Conservation (phyloP, 2,113 vertebrate species). For the Istiophorus platypterus region DNA sequence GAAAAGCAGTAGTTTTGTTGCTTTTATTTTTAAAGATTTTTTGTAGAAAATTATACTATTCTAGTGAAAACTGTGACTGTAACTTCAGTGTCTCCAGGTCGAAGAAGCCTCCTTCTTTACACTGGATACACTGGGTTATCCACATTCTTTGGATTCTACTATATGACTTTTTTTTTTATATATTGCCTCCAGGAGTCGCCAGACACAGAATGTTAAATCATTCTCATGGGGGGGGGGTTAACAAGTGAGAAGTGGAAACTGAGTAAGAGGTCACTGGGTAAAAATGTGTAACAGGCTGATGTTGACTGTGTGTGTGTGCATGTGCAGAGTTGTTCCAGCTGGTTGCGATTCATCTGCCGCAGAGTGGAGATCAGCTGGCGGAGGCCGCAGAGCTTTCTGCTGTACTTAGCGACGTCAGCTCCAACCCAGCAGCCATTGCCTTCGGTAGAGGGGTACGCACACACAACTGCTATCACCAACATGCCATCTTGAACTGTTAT, state of each 20-base stretch:
- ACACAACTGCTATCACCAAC: neutral
- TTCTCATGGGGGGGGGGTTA: neutral
- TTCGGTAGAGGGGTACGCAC: conserved; percentile 89
- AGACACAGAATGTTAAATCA: neutral
- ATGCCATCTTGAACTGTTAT: neutral
- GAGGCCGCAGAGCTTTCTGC: conserved; percentile 84
- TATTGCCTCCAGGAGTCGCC: neutral
- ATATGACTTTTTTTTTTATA: neutral
- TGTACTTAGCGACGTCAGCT: conserved; percentile 84
- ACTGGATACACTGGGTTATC: neutral
- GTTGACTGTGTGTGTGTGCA: conserved; percentile 22
- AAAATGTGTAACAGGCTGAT: conserved; percentile 12
- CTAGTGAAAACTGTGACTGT: neutral
- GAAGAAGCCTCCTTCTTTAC: too few relatives aligned
- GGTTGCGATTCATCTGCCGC: conserved; percentile 87
- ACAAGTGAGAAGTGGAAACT: conserved; percentile 6
- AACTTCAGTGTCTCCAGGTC: too few relatives aligned
- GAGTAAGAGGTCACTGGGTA: conserved; percentile 45
- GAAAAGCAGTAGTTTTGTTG: neutral
- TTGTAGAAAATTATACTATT: neutral
- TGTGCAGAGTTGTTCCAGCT: conserved; percentile 89
- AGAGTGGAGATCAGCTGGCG: conserved; percentile 85
- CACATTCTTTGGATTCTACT: too few relatives aligned
- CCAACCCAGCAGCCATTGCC: conserved; percentile 80
- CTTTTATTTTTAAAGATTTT: neutral